A percentile compares a stretch with the other conserved stretches of the same genome.
phyloP scores from a whole-genome alignment of 2,888 invertebrate genomes.

The Mesorhabditis belari region DNA sequence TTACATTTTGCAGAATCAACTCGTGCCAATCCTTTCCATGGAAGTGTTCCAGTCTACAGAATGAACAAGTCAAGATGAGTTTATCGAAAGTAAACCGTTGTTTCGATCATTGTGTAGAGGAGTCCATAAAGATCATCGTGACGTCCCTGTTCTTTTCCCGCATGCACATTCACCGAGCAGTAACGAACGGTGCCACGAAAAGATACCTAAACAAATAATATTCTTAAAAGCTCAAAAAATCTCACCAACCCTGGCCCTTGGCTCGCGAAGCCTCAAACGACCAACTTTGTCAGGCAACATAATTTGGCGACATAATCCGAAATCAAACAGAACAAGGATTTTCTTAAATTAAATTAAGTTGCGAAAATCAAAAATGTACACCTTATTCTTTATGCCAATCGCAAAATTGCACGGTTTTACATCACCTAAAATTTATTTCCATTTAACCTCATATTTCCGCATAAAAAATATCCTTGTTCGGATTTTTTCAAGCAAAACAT shows the following conservation, averaged over 20 bases:
- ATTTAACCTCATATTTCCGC: no score
- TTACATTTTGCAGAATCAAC: conserved; percentile 34
- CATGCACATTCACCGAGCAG: conserved; percentile 95
- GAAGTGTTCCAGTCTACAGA: conserved; percentile 28
- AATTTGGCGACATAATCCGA: conserved; percentile 44
- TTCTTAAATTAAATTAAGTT: conserved; percentile 4
- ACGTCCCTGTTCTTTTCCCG: conserved; percentile 93
- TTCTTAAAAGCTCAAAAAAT: no score
- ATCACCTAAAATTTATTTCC: no score
- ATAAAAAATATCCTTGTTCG: no score
- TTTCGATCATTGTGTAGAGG: conserved; percentile 37
- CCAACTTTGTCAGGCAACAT: conserved; percentile 65
- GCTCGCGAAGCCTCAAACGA: conserved; percentile 61
- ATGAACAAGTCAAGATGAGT: neutral
- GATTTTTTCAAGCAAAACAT: no score
- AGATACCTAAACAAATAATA: conserved; percentile 61
- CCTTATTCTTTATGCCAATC: conserved; percentile 20
- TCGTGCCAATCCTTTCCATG: conserved; percentile 40
- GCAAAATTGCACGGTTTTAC: conserved; percentile 43
- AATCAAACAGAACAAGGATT: conserved; percentile 43
- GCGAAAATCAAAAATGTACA: neutral
- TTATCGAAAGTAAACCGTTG: conserved; percentile 3
- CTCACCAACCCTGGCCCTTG: conserved; percentile 30
- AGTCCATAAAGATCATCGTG: conserved; percentile 79
- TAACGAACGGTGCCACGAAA: conserved; percentile 91